These are phyloP conservation scores for Sinohyriopsis cumingii DNA, from an alignment of 2,888 invertebrate genomes.

Conservation along the genomic window DNA sequence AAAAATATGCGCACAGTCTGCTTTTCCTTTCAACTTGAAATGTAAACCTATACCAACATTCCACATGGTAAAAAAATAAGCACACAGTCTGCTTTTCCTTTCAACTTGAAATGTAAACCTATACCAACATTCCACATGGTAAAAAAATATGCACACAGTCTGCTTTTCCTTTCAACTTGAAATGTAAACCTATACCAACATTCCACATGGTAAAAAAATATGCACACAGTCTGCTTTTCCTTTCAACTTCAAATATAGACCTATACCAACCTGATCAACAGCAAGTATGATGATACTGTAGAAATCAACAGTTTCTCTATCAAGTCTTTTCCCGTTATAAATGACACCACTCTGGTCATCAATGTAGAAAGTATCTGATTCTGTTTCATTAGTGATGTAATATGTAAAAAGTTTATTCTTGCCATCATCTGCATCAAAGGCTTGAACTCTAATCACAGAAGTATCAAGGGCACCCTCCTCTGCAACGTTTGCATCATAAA, in stretches of 20 bases:
- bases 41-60: conserved; percentile 35
- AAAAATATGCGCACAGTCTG: no score
- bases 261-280: conserved; percentile 78
- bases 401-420: conserved; percentile 50
- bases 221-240: no score
- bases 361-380: conserved; percentile 80
- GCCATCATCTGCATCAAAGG: conserved; percentile 80
- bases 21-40: no score
- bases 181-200: no score
- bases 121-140: no score
- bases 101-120: not conserved
- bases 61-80: no score
- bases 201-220: no score
- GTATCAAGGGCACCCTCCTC: conserved; percentile 74
- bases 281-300: conserved; percentile 90
- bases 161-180: no score
- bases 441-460: conserved; percentile 83
- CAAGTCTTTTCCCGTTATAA: conserved; percentile 83
- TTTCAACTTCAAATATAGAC: no score
- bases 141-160: no score
- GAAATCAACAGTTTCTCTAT: conserved; percentile 91
- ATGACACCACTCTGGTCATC: conserved; percentile 89
- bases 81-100: no score
- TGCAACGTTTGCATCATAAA: conserved; percentile 88
- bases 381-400: conserved; percentile 83